Conservation (phyloP, 2,888 invertebrate genomes). For the Cataglyphis albicans region DNA sequence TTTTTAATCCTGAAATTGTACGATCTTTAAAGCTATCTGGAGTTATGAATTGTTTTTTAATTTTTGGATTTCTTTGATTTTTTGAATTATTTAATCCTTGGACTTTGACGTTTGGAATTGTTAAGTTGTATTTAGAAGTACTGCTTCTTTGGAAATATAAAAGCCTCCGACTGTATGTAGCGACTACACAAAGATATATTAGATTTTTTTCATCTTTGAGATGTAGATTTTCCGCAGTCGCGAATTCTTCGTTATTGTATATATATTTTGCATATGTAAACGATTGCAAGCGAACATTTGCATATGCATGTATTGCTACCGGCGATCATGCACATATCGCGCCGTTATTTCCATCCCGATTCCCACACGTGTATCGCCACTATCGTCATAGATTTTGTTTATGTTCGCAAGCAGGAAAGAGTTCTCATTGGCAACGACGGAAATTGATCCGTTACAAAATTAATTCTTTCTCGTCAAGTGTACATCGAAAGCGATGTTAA, state of each 20-base stretch:
- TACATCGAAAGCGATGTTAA: background rate
- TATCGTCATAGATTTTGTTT: constrained; percentile 42
- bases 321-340: constrained; percentile 58
- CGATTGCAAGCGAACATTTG: constrained; percentile 31
- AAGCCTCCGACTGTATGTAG: background rate
- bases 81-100: background rate
- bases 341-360: constrained; percentile 70
- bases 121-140: background rate
- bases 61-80: background rate
- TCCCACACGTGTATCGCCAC: constrained; percentile 68
- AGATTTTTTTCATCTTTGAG: background rate
- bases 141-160: background rate
- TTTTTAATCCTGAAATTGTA: background rate
- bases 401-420: constrained; percentile 10
- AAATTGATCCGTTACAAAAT: constrained; percentile 28
- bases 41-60: background rate
- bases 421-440: constrained; percentile 24
- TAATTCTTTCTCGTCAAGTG: background rate
- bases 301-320: constrained; percentile 41
- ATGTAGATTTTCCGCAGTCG: background rate
- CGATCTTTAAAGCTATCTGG: background rate
- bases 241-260: constrained; percentile 22
- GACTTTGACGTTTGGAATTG: background rate
- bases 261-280: constrained; percentile 45
- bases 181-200: background rate